Conservation (phyloP, 1,140 invertebrate genomes). For the Cotesia vestalis region DNA sequence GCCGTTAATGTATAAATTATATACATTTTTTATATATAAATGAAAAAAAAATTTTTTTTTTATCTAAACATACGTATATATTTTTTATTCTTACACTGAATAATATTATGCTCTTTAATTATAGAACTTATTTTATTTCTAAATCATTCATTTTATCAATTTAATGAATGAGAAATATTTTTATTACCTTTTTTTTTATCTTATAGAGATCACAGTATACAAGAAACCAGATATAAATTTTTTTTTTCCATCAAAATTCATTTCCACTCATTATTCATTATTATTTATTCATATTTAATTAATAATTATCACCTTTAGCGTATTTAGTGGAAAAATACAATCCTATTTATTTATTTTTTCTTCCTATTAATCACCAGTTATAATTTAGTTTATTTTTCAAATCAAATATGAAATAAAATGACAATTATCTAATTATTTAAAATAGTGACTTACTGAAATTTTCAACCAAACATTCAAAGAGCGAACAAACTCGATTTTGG, state of each 20-base stretch:
- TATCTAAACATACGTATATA: constrained; percentile 44
- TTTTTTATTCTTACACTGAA: constrained; percentile 27
- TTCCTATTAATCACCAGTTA: constrained; percentile 1
- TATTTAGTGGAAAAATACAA: constrained; percentile 43
- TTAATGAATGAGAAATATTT: constrained; percentile 48
- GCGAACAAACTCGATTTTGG: constrained; percentile 46
- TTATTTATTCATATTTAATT: neutral
- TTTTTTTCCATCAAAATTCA: constrained; percentile 47
- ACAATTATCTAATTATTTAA: too few species aligned
- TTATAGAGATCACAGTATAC: constrained; percentile 67
- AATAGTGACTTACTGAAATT: too few species aligned
- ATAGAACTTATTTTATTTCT: constrained; percentile 33
- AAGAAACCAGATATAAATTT: constrained; percentile 64
- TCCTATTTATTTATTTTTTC: constrained; percentile 14
- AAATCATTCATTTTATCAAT: constrained; percentile 32
- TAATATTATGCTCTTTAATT: constrained; percentile 39
- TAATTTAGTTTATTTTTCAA: constrained; percentile 9
- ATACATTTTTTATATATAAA: constrained; percentile 46
- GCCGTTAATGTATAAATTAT: constrained; percentile 56
- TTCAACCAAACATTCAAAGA: too few species aligned
- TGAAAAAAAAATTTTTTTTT: constrained; percentile 37
- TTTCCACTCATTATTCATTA: constrained; percentile 14
- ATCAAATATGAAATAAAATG: neutral
- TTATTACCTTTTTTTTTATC: constrained; percentile 51
- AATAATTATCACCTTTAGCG: constrained; percentile 5